Percentiles rank a stretch among this genome's conserved stretches.
phyloP scores from a whole-genome alignment of 2,797 vertebrate species.

The Poecile montanus region DNA sequence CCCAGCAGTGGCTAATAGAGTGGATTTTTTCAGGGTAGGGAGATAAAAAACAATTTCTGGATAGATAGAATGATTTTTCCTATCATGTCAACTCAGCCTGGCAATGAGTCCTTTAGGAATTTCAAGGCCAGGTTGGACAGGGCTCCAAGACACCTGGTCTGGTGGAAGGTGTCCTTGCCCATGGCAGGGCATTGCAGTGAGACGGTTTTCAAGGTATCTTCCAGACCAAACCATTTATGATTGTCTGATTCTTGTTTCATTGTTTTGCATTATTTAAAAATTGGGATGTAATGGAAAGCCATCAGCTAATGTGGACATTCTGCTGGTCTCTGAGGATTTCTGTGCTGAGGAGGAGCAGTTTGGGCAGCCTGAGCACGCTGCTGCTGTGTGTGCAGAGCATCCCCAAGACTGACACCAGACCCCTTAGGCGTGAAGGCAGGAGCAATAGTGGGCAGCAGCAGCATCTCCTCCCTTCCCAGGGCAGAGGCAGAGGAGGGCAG shows the following conservation, averaged over 20 bases:
- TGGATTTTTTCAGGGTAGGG: not conserved
- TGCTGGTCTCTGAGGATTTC: not conserved
- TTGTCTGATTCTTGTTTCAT: not conserved
- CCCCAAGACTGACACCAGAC: not conserved
- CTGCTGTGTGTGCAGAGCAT: not conserved
- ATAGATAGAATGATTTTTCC: not conserved
- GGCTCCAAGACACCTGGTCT: not conserved
- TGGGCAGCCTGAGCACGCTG: not conserved
- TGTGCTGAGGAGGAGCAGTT: not conserved
- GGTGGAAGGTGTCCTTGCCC: not conserved
- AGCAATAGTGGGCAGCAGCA: not conserved
- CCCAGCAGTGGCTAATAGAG: not conserved
- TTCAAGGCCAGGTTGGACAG: not conserved
- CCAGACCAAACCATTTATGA: not conserved
- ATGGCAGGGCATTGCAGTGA: no score
- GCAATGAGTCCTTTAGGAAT: not conserved
- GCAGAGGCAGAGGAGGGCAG: not conserved
- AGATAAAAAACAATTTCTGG: not conserved
- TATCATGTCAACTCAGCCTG: not conserved
- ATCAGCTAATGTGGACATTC: not conserved
- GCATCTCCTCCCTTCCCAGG: fast-evolving
- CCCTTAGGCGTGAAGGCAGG: fast-evolving
- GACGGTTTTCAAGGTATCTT: not conserved
- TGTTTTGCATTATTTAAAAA: not conserved
- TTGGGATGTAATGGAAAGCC: not conserved